Evolutionary conservation across 1,140 invertebrate genomes (phyloP).

Genomic region (Berghia stephanieae): DNA sequence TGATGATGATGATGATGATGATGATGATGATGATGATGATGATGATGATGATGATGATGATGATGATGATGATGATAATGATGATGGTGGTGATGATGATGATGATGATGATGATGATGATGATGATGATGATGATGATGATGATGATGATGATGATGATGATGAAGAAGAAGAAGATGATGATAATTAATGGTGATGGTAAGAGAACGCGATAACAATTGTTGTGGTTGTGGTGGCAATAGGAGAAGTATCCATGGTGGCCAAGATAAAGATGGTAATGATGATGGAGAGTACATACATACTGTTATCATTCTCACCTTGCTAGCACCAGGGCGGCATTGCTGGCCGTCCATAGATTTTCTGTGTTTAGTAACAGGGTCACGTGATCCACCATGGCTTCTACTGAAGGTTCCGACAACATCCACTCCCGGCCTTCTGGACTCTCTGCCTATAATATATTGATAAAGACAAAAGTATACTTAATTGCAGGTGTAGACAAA

Average conservation of each 20-base stretch:
- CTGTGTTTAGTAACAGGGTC: slow-evolving; percentile 54
- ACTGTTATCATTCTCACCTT: slow-evolving; percentile 48
- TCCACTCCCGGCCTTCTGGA: slow-evolving; percentile 60
- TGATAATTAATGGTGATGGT: too few relatives aligned
- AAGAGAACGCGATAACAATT: background rate
- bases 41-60: background rate
- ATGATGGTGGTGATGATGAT: background rate
- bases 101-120: background rate
- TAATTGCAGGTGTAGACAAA: too few relatives aligned
- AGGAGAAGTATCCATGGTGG: too few relatives aligned
- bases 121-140: background rate
- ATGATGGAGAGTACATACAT: too few relatives aligned
- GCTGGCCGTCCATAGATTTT: slow-evolving; percentile 66
- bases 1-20: too few relatives aligned
- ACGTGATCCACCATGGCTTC: slow-evolving; percentile 54
- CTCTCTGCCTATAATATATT: slow-evolving; percentile 60
- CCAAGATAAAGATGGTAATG: too few relatives aligned
- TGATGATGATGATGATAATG: background rate
- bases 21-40: slow-evolving; percentile 38
- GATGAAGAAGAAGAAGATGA: background rate
- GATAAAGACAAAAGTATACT: too few relatives aligned
- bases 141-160: background rate
- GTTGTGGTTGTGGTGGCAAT: background rate
- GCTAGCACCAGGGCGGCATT: slow-evolving; percentile 66
- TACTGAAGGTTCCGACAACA: slow-evolving; percentile 57